Conservation (phyloP, 2,797 vertebrate species). For the Crax fasciolata region DNA sequence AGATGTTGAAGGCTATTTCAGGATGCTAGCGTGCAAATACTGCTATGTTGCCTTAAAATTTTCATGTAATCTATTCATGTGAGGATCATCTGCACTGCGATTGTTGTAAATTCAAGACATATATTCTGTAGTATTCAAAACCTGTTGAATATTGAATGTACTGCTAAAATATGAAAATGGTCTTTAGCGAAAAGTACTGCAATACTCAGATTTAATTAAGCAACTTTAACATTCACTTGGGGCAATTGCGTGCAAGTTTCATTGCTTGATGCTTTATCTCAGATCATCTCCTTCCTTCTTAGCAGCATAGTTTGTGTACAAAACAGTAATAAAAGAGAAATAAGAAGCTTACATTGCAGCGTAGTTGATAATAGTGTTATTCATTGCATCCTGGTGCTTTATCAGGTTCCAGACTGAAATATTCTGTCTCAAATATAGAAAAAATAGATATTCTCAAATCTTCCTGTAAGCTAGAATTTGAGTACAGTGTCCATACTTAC, state of each 20-base stretch:
- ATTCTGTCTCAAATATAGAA: neutral
- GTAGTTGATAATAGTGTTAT: neutral
- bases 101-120: neutral
- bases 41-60: neutral
- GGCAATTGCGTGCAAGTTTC: conserved; percentile 14
- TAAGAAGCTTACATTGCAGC: neutral
- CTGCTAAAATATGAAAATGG: neutral
- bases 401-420: neutral
- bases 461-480: neutral
- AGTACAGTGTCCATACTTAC: neutral
- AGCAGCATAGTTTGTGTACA: neutral
- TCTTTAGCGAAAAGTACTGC: neutral
- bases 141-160: conserved; percentile 42
- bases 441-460: neutral
- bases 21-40: neutral
- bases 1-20: neutral
- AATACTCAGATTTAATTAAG: neutral
- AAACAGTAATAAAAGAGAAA: neutral
- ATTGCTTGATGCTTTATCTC: neutral
- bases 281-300: neutral
- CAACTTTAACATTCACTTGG: conserved; percentile 7
- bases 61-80: neutral
- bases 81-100: neutral
- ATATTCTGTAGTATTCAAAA: neutral
- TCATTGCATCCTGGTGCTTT: conserved; percentile 13